These are phyloP conservation scores for Sarcophilus harrisii DNA, from an alignment of 2,797 vertebrate genomes.

Conservation along the genomic window DNA sequence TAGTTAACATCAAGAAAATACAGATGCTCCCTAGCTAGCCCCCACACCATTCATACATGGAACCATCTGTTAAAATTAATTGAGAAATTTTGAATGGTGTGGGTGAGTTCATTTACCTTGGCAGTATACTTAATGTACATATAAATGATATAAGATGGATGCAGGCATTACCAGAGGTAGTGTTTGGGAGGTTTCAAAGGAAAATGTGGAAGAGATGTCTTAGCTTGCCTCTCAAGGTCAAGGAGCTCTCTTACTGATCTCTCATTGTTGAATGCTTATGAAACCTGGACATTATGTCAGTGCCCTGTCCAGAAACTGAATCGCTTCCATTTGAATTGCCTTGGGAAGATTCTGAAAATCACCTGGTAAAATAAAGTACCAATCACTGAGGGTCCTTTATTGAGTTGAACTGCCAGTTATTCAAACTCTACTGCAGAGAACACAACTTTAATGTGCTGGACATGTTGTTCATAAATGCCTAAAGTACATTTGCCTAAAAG, in stretches of 20 bases:
- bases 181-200: not conserved
- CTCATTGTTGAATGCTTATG: not conserved
- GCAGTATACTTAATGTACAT: not conserved
- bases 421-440: too few species aligned
- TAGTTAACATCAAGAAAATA: not conserved
- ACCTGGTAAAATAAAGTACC: not conserved
- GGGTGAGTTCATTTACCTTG: not conserved
- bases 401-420: too few species aligned
- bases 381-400: not conserved
- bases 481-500: too few species aligned
- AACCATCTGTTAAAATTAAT: not conserved
- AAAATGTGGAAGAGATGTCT: not conserved
- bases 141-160: not conserved
- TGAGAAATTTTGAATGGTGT: not conserved
- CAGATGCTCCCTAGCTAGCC: not conserved
- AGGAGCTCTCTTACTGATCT: not conserved
- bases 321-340: not conserved
- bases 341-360: not conserved
- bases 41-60: too few species aligned
- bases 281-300: not conserved
- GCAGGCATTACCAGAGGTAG: not conserved
- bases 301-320: not conserved
- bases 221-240: not conserved
- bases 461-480: too few species aligned
- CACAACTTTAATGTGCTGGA: too few species aligned